Evolutionary conservation across 2,888 invertebrate genomes (phyloP).

Genomic region (Augiades crinisus): DNA sequence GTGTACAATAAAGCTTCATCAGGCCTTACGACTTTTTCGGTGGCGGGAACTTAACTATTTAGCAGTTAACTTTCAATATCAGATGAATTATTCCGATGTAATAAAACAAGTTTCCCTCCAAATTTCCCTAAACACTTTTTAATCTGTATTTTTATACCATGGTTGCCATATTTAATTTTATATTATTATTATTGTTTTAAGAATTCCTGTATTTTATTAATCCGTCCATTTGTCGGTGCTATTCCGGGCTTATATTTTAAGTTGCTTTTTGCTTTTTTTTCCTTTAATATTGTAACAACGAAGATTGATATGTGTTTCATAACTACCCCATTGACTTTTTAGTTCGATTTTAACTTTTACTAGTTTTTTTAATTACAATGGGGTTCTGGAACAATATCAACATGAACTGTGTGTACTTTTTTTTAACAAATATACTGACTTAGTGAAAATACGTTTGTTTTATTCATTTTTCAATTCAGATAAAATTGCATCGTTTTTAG

Average conservation of each 20-base stretch:
- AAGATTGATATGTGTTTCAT: constrained; percentile 75
- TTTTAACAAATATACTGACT: constrained; percentile 79
- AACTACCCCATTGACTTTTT: constrained; percentile 68
- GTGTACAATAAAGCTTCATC: constrained; percentile 3
- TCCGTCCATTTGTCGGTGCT: constrained; percentile 71
- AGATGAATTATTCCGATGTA: background rate
- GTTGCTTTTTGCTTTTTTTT: constrained; percentile 37
- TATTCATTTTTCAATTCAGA: constrained; percentile 35
- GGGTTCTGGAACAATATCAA: constrained; percentile 79
- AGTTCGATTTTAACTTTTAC: constrained; percentile 47
- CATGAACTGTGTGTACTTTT: constrained; percentile 56
- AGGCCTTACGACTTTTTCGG: constrained; percentile 38
- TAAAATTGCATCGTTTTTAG: no score
- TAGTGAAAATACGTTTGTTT: constrained; percentile 44
- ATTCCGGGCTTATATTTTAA: constrained; percentile 40
- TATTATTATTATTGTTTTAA: constrained; percentile 42
- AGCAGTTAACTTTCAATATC: constrained; percentile 25
- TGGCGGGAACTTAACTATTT: constrained; percentile 52
- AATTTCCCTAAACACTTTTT: background rate
- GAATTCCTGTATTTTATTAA: constrained; percentile 45
- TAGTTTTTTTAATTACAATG: constrained; percentile 63
- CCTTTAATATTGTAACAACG: constrained; percentile 57
- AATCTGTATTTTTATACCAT: constrained; percentile 34
- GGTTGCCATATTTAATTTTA: constrained; percentile 72
- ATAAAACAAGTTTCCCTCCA: background rate